These are phyloP conservation scores for Calcarius ornatus DNA, from an alignment of 2,113 vertebrate species.

Conservation along the genomic window DNA sequence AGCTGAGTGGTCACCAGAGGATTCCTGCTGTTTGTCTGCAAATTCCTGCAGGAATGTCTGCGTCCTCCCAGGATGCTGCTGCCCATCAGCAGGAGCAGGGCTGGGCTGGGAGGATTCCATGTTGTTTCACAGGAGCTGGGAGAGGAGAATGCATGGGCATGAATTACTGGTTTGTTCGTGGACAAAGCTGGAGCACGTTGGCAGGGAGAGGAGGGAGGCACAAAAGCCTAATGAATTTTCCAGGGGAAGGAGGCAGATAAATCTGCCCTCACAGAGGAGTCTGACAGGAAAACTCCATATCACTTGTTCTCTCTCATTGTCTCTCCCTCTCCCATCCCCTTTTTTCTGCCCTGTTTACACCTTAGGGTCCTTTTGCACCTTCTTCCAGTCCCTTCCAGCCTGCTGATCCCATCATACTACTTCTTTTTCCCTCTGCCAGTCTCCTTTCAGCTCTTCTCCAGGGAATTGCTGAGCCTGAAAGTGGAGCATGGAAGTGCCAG, in stretches of 20 bases:
- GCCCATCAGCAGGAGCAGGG: neutral
- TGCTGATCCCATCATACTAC: neutral
- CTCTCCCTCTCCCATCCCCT: neutral
- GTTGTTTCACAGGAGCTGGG: neutral
- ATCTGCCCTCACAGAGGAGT: neutral
- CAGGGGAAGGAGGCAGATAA: neutral
- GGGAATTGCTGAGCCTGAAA: neutral
- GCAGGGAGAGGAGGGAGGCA: neutral
- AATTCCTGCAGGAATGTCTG: neutral
- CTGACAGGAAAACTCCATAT: neutral
- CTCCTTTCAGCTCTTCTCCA: neutral
- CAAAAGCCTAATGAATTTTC: slow-evolving; percentile 23
- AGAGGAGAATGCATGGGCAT: neutral
- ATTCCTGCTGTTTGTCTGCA: neutral
- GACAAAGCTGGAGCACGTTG: neutral
- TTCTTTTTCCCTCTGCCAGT: neutral
- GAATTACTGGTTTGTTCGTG: neutral
- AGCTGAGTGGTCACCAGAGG: neutral
- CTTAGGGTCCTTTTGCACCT: neutral
- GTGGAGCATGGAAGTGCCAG: neutral
- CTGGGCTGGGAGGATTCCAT: neutral
- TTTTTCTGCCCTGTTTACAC: neutral
- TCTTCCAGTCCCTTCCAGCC: neutral
- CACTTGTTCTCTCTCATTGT: neutral
- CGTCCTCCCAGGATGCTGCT: neutral